These are phyloP conservation scores for Rambutsinella grinnellia DNA, from an alignment of 2,888 invertebrate genomes.

Conservation along the genomic window DNA sequence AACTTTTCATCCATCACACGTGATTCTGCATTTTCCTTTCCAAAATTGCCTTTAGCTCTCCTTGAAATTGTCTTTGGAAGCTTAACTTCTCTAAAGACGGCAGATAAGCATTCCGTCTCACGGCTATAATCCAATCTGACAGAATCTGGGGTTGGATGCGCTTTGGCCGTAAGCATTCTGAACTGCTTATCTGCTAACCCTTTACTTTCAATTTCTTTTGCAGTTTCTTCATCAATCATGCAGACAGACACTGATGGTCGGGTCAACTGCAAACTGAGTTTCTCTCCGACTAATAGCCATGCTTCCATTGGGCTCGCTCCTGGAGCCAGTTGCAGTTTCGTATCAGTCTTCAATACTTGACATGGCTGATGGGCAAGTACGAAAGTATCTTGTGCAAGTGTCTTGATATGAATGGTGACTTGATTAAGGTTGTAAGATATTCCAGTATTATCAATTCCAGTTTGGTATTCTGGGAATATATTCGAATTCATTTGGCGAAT, in stretches of 20 bases:
- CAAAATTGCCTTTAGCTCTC: neutral
- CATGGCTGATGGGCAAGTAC: neutral
- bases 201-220: neutral
- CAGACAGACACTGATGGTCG: constrained; percentile 13
- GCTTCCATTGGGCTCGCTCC: constrained; percentile 27
- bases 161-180: constrained; percentile 1
- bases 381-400: constrained; percentile 24
- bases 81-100: constrained; percentile 10
- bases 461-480: neutral
- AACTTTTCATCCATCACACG: constrained; percentile 30
- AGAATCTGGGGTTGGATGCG: constrained; percentile 3
- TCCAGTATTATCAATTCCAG: neutral
- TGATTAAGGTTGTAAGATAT: constrained; percentile 2
- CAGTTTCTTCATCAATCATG: constrained; percentile 12
- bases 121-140: constrained; percentile 6
- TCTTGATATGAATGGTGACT: neutral
- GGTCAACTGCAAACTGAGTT: constrained; percentile 9
- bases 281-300: constrained; percentile 13
- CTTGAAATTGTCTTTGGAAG: constrained; percentile 5
- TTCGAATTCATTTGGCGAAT: constrained; percentile 1
- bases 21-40: constrained; percentile 7
- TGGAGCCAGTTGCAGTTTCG: constrained; percentile 11
- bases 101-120: constrained; percentile 6
- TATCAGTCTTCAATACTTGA: constrained; percentile 27
- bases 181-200: constrained; percentile 4